Percentiles rank a stretch among this genome's conserved stretches.
These are phyloP conservation scores for Urocynchramus pylzowi DNA, from an alignment of 2,113 vertebrate genomes.

Conservation along the genomic window DNA sequence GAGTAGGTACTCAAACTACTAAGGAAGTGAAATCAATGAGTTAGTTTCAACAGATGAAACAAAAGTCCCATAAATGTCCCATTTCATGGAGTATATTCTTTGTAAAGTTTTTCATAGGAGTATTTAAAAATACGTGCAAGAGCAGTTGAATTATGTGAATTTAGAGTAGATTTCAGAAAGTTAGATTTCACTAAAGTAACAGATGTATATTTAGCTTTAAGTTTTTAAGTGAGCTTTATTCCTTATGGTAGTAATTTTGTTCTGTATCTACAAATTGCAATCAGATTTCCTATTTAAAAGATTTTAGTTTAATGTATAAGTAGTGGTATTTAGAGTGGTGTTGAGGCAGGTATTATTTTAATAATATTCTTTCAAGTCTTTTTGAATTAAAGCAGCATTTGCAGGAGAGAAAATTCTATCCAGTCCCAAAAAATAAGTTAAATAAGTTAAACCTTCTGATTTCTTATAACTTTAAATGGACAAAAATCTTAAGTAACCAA, in stretches of 20 bases:
- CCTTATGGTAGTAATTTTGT: neutral
- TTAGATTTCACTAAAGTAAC: neutral
- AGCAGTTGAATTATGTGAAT: neutral
- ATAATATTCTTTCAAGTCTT: neutral
- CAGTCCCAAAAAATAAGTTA: neutral
- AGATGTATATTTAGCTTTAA: neutral
- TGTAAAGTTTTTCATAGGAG: neutral
- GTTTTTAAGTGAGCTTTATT: neutral
- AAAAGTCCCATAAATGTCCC: neutral
- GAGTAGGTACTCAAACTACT: neutral
- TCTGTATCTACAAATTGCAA: neutral
- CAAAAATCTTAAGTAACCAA: neutral
- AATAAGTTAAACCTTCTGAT: neutral
- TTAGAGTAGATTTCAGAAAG: neutral
- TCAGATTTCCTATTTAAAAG: neutral
- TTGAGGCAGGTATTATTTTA: rapidly evolving
- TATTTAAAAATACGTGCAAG: neutral
- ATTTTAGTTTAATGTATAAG: neutral
- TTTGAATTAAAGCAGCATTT: neutral
- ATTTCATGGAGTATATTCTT: neutral
- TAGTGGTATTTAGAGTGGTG: neutral
- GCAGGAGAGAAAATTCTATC: neutral
- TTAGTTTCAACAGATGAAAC: neutral
- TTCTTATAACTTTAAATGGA: neutral
- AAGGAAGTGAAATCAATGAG: neutral